Percentiles rank a stretch among this genome's conserved stretches.
Conservation (phyloP, 64 coral and sea anemone species). For the Dendrophyllia cribrosa region DNA sequence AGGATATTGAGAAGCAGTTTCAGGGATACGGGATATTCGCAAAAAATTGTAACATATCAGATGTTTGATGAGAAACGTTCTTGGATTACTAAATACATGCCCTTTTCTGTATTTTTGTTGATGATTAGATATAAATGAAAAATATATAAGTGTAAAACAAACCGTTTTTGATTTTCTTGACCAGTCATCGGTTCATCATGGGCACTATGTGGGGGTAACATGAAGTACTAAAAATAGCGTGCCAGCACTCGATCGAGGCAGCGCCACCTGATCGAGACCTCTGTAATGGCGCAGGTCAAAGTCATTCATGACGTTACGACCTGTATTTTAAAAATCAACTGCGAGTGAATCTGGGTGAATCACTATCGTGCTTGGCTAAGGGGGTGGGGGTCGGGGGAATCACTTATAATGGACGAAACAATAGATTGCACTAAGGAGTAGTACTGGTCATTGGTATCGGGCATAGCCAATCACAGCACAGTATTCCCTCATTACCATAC, state of each 20-base stretch:
- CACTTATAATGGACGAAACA: too few species aligned
- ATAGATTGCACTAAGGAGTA: too few species aligned
- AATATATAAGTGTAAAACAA: conserved; percentile 54
- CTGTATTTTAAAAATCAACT: too few species aligned
- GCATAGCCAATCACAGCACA: too few species aligned
- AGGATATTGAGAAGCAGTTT: conserved; percentile 23
- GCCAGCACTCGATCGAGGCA: conserved; percentile 31
- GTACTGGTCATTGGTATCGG: too few species aligned
- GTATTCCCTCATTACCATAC: too few species aligned
- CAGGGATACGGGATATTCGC: conserved; percentile 37
- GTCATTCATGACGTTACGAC: too few species aligned
- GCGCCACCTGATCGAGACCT: conserved; percentile 8
- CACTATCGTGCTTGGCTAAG: too few species aligned
- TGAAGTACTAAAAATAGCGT: conserved; percentile 26
- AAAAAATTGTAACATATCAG: conserved; percentile 39
- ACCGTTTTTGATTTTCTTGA: conserved; percentile 41
- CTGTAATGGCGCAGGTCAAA: too few species aligned
- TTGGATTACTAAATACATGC: conserved; percentile 23
- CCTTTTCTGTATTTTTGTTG: conserved; percentile 26
- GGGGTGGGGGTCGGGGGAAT: too few species aligned
- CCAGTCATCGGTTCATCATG: conserved; percentile 43
- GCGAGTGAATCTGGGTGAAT: too few species aligned
- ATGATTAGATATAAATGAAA: conserved; percentile 12
- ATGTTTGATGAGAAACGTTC: conserved; percentile 16
- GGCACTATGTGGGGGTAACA: conserved; percentile 30